A percentile compares a stretch with the other conserved stretches of the same genome.
Evolutionary conservation across 2,888 invertebrate species (phyloP).

Genomic region (Oscheius sp.): DNA sequence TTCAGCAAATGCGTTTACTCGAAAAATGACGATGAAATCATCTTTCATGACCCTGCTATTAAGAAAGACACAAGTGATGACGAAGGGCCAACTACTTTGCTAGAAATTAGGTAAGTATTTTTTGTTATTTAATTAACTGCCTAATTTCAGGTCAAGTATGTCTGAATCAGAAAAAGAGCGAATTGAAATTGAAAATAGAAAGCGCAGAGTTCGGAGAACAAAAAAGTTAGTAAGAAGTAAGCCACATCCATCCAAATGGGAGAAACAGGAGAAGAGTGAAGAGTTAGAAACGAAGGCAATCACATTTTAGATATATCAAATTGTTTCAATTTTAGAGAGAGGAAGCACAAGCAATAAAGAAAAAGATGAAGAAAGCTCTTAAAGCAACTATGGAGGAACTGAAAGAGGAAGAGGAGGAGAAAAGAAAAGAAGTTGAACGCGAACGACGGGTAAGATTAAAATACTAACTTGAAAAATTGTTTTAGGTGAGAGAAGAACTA

Average conservation of each 20-base stretch:
- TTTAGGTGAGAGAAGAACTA: slow-evolving; percentile 48
- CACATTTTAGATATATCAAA: no score
- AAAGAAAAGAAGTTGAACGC: slow-evolving; percentile 40
- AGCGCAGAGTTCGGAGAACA: slow-evolving; percentile 59
- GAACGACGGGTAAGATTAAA: slow-evolving; percentile 34
- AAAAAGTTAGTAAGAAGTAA: slow-evolving; percentile 52
- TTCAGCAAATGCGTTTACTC: no score
- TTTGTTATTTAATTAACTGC: not conserved
- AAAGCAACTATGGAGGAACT: slow-evolving; percentile 57
- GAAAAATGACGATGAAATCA: no score
- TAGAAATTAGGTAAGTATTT: not conserved
- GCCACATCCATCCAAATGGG: not conserved
- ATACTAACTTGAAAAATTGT: not conserved
- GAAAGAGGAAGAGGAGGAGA: slow-evolving; percentile 57
- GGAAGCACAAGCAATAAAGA: slow-evolving; percentile 49
- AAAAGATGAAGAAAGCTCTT: slow-evolving; percentile 58
- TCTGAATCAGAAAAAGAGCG: slow-evolving; percentile 67
- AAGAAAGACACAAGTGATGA: slow-evolving; percentile 6
- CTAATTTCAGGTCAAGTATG: slow-evolving; percentile 58
- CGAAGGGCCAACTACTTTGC: slow-evolving; percentile 1
- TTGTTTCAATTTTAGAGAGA: slow-evolving; percentile 34
- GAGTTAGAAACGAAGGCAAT: no score
- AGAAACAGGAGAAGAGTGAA: not conserved
- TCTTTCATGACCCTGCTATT: not conserved
- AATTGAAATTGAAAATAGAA: slow-evolving; percentile 65